These are phyloP conservation scores for Saccostrea echinata DNA, from an alignment of 1,140 invertebrate genomes.

Conservation along the genomic window DNA sequence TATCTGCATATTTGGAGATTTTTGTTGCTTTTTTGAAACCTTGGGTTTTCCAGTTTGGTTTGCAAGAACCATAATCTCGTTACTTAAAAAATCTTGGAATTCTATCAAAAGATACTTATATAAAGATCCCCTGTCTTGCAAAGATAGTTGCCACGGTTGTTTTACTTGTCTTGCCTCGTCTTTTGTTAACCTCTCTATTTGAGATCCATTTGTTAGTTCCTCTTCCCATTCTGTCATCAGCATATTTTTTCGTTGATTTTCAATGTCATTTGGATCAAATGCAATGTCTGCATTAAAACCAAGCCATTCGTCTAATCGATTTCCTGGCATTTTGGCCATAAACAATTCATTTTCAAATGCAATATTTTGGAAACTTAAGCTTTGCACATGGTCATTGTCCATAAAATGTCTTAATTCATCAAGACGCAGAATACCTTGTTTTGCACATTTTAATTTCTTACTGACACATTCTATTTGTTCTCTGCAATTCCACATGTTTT, in stretches of 20 bases:
- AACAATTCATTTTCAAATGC: not conserved
- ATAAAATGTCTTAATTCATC: conserved; percentile 46
- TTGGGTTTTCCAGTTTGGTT: not conserved
- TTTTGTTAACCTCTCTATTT: not conserved
- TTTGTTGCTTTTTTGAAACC: not conserved
- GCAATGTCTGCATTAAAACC: conserved; percentile 21
- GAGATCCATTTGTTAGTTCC: not conserved
- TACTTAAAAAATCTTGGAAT: conserved; percentile 1
- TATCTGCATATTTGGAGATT: not conserved
- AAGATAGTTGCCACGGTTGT: not conserved
- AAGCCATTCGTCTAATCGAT: conserved; percentile 15
- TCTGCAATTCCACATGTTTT: conserved; percentile 53
- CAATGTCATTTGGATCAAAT: not conserved
- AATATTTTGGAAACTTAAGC: not conserved
- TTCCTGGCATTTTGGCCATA: not conserved
- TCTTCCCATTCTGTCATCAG: not conserved
- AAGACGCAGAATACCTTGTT: conserved; percentile 62
- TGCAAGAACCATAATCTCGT: not conserved
- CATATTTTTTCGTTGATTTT: conserved; percentile 3
- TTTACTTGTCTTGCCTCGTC: not conserved
- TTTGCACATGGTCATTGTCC: not conserved
- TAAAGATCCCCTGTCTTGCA: conserved; percentile 3
- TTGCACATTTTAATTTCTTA: conserved; percentile 60
- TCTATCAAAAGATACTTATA: conserved; percentile 21
- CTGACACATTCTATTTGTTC: conserved; percentile 60